These are phyloP conservation scores for Aphelinus atriplicis DNA, from an alignment of 1,140 invertebrate species.

Conservation along the genomic window DNA sequence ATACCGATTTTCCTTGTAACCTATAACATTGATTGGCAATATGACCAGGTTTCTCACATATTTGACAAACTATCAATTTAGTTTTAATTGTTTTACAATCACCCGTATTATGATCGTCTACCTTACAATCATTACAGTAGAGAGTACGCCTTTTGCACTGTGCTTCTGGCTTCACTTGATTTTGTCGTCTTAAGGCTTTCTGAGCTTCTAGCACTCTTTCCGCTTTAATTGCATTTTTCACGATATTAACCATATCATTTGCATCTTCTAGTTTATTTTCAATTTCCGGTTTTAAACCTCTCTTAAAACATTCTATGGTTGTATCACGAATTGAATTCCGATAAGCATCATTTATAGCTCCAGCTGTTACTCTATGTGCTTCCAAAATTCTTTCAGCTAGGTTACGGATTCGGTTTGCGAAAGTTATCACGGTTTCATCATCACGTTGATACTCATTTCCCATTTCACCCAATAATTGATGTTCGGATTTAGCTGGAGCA, in stretches of 20 bases:
- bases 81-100: not conserved
- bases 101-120: too few species aligned
- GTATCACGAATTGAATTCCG: not conserved
- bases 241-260: constrained; percentile 1
- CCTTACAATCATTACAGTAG: too few species aligned
- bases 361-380: too few species aligned
- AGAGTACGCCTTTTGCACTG: not conserved
- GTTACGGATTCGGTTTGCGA: not conserved
- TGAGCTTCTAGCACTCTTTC: not conserved
- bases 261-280: not conserved
- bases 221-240: not conserved
- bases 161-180: not conserved
- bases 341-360: not conserved
- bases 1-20: not conserved
- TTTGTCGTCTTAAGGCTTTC: not conserved
- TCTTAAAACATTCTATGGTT: not conserved
- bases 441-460: not conserved
- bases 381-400: not conserved
- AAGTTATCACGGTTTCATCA: not conserved
- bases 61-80: not conserved
- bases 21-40: not conserved
- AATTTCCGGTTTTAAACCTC: not conserved
- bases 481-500: too few species aligned
- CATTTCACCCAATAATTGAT: not conserved
- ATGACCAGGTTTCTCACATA: not conserved